A percentile compares a stretch with the other conserved stretches of the same genome.
Conservation (phyloP, 2,797 vertebrate genomes). For the Coreius guichenoti region DNA sequence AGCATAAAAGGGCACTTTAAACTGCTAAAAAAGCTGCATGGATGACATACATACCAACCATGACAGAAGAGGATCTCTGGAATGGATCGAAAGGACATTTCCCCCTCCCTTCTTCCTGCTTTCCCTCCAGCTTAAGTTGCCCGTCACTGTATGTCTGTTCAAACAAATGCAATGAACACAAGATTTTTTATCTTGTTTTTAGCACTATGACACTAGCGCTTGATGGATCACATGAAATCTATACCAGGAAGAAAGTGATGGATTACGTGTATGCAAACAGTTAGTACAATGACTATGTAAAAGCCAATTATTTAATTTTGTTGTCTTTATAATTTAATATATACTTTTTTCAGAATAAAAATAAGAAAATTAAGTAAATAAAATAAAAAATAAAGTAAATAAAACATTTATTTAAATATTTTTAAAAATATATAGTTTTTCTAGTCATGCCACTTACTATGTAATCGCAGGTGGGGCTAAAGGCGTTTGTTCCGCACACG, state of each 20-base stretch:
- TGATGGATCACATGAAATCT: slow-evolving; percentile 22
- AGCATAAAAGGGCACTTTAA: neutral
- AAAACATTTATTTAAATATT: neutral
- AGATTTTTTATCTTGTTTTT: neutral
- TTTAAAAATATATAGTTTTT: neutral
- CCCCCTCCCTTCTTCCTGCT: slow-evolving; percentile 79
- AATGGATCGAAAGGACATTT: slow-evolving; percentile 85
- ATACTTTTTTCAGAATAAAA: neutral
- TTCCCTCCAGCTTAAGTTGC: slow-evolving; percentile 76
- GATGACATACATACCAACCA: slow-evolving; percentile 78
- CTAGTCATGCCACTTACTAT: slow-evolving; percentile 73
- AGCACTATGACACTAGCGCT: neutral
- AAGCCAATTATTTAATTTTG: neutral
- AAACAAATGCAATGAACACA: slow-evolving; percentile 46
- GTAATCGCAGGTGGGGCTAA: slow-evolving; percentile 80
- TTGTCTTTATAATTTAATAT: neutral
- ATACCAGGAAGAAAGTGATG: neutral
- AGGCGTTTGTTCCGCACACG: slow-evolving; percentile 84
- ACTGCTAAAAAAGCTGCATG: neutral
- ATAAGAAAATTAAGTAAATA: neutral
- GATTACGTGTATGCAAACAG: neutral
- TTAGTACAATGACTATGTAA: neutral
- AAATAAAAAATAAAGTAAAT: neutral
- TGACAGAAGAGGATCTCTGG: slow-evolving; percentile 79
- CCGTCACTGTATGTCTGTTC: slow-evolving; percentile 72